phyloP scores from a whole-genome alignment of 2,888 invertebrate species.

The Heliconius hortense region DNA sequence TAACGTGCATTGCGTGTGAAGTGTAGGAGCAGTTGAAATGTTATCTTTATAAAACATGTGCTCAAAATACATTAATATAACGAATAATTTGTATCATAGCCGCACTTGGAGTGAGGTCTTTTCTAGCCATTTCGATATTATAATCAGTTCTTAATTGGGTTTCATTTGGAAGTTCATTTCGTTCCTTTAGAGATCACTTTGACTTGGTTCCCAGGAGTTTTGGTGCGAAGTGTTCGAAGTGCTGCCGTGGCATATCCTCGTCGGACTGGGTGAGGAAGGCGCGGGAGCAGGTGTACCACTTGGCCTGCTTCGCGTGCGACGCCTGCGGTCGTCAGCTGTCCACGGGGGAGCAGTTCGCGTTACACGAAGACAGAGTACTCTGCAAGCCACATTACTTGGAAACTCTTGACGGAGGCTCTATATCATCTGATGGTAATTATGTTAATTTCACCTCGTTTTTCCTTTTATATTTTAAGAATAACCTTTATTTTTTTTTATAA shows the following conservation, averaged over 20 bases:
- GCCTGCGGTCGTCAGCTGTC: slow-evolving; percentile 95
- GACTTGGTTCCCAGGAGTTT: slow-evolving; percentile 87
- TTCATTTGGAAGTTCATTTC: slow-evolving; percentile 7
- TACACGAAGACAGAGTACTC: slow-evolving; percentile 95
- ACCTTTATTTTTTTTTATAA: neutral
- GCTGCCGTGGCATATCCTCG: slow-evolving; percentile 94
- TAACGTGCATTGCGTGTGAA: slow-evolving; percentile 29
- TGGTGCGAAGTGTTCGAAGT: slow-evolving; percentile 98
- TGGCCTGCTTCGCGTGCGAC: slow-evolving; percentile 99
- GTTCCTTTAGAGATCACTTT: slow-evolving; percentile 17
- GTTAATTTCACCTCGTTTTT: neutral
- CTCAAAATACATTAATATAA: slow-evolving; percentile 24
- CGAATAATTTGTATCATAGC: slow-evolving; percentile 20
- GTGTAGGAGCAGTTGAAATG: slow-evolving; percentile 23
- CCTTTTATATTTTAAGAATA: neutral
- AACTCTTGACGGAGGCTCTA: slow-evolving; percentile 94
- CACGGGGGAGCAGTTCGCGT: slow-evolving; percentile 98
- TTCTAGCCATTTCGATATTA: slow-evolving; percentile 10
- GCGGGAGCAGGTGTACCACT: slow-evolving; percentile 96
- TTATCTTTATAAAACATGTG: slow-evolving; percentile 37
- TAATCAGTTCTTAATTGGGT: neutral
- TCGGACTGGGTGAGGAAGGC: slow-evolving; percentile 99
- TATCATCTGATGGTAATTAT: slow-evolving; percentile 90
- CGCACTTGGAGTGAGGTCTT: neutral
- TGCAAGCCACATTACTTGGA: slow-evolving; percentile 99